These are phyloP conservation scores for Drosophila macrospina DNA, from an alignment of 2,888 invertebrate genomes.

Conservation along the genomic window DNA sequence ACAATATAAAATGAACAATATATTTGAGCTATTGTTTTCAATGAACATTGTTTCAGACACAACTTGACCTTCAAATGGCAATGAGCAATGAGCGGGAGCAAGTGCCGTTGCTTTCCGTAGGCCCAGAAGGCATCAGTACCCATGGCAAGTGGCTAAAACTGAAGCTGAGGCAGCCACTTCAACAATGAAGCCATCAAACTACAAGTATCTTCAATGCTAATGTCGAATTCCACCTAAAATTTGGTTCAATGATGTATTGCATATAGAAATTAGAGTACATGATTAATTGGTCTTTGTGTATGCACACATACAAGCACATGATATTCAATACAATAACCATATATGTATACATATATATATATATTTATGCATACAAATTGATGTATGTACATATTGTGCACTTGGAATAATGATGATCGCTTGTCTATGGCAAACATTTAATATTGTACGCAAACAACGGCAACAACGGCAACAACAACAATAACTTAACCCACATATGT, in stretches of 20 bases:
- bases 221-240: slow-evolving; percentile 39
- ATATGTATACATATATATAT: background rate
- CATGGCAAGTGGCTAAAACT: slow-evolving; percentile 54
- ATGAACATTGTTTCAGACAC: slow-evolving; percentile 20
- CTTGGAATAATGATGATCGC: slow-evolving; percentile 41
- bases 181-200: slow-evolving; percentile 78
- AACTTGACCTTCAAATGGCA: slow-evolving; percentile 68
- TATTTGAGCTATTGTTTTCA: slow-evolving; percentile 45
- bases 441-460: slow-evolving; percentile 52
- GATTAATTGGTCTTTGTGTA: slow-evolving; percentile 70
- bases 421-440: slow-evolving; percentile 57
- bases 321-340: slow-evolving; percentile 9
- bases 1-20: slow-evolving; percentile 42
- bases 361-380: slow-evolving; percentile 8
- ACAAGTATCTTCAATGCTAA: slow-evolving; percentile 65
- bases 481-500: slow-evolving; percentile 66
- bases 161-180: slow-evolving; percentile 55
- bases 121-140: slow-evolving; percentile 59
- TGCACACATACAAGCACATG: background rate
- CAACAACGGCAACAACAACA: slow-evolving; percentile 13
- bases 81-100: slow-evolving; percentile 58
- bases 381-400: slow-evolving; percentile 19
- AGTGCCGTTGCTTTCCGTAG: slow-evolving; percentile 52
- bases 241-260: slow-evolving; percentile 68
- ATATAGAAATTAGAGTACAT: slow-evolving; percentile 69